Percentiles rank a stretch among this genome's conserved stretches.
Conservation (phyloP, 2,113 vertebrate species). For the Centropus unirufus region DNA sequence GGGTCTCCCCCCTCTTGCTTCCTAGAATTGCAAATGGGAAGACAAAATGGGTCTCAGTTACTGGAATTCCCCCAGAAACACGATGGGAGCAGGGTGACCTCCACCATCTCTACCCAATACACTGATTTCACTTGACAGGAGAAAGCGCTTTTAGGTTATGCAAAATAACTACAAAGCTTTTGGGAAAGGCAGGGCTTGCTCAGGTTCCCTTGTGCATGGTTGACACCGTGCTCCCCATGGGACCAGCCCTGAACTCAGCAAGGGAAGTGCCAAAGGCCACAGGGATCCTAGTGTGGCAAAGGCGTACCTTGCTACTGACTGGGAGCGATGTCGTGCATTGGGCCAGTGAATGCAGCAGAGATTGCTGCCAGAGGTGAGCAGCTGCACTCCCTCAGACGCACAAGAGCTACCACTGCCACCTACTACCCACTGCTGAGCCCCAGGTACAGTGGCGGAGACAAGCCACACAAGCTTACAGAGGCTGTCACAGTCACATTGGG, state of each 20-base stretch:
- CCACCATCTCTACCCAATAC: fast-evolving
- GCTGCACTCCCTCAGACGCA: fast-evolving
- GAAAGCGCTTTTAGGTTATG: neutral
- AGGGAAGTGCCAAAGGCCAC: fast-evolving
- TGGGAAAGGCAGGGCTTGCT: neutral
- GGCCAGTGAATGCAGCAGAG: fast-evolving
- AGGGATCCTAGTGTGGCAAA: fast-evolving
- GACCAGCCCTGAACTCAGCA: fast-evolving
- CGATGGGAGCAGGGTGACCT: neutral
- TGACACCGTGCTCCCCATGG: fast-evolving
- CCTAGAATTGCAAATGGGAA: neutral
- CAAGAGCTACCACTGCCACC: fast-evolving
- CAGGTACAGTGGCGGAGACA: fast-evolving
- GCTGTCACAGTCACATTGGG: neutral
- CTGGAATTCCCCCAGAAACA: neutral
- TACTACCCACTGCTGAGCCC: fast-evolving
- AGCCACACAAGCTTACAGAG: neutral
- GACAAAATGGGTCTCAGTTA: neutral
- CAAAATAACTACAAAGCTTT: neutral
- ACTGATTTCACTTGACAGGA: fast-evolving
- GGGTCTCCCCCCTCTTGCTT: fast-evolving
- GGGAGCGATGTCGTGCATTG: fast-evolving
- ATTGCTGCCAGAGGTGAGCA: fast-evolving
- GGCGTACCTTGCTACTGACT: fast-evolving
- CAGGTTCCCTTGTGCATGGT: fast-evolving